These are phyloP conservation scores for Lineus longissimus DNA, from an alignment of 1,140 invertebrate genomes.

Conservation along the genomic window DNA sequence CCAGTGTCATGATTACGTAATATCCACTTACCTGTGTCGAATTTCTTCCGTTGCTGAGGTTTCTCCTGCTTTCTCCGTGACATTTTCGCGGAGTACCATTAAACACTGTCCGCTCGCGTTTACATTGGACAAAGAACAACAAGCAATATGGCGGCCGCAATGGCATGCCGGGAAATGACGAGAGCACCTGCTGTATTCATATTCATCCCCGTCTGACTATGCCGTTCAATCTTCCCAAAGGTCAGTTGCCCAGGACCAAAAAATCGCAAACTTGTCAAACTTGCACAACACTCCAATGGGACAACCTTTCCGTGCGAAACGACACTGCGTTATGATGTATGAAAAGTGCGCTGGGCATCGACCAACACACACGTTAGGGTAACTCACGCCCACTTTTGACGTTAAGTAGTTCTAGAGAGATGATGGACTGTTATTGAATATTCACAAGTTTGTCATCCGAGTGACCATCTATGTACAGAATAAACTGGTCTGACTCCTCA, in stretches of 20 bases:
- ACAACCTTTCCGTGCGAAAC: too few relatives aligned
- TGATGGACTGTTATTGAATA: too few relatives aligned
- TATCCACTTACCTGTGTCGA: conserved; percentile 41
- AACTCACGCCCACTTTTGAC: too few relatives aligned
- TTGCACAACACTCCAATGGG: too few relatives aligned
- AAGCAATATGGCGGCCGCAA: conserved; percentile 19
- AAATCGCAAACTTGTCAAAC: too few relatives aligned
- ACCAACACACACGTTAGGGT: too few relatives aligned
- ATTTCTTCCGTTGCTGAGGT: conserved; percentile 43
- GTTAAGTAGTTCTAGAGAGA: too few relatives aligned
- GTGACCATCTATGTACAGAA: too few relatives aligned
- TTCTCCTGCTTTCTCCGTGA: conserved; percentile 48
- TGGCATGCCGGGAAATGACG: conserved; percentile 5
- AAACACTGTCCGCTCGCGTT: conserved; percentile 31
- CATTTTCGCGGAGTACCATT: conserved; percentile 39
- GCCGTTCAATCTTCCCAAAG: not conserved
- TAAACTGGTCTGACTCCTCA: too few relatives aligned
- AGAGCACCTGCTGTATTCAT: conserved; percentile 1
- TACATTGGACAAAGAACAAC: conserved; percentile 47
- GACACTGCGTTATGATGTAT: too few relatives aligned
- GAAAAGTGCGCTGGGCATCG: too few relatives aligned
- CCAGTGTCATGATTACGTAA: not conserved
- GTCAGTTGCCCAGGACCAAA: not conserved
- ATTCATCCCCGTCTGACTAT: not conserved
- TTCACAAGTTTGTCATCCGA: too few relatives aligned